Evolutionary conservation across 2,888 invertebrate genomes (phyloP), one percentile per base, ranked within the genome.

Genomic region (Steinernema carpocapsae): DNA sequence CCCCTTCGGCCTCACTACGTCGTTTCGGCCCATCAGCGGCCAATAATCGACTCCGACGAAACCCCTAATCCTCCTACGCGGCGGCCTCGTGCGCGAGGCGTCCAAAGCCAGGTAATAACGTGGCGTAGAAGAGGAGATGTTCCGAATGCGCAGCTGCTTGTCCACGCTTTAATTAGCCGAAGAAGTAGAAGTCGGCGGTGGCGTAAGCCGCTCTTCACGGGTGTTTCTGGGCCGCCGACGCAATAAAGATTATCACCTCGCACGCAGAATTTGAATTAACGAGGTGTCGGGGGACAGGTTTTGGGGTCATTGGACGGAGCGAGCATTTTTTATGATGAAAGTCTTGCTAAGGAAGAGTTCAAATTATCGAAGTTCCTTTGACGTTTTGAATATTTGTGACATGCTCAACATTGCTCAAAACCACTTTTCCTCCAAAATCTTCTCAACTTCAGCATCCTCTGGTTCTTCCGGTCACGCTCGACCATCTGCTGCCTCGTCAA

Each of bases 91-190:
- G n/a, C 24, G 56, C 26, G 56, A 19, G n/a, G 48, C 48, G n/a
- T n/a, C 52, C 64, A 64, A 64, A 64, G 22, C 64, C 64, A 64
- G 64, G 64, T 64, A 64, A 32, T 64, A 64, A 64, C 64, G 32
- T 14, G 56, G n/a, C n/a, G n/a, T n/a, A 3, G 37, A 10, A 37
- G 37, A 37, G 37, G 37, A 37, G 64, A 29, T 64, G 32, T 64
- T 32, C 64, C 64, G 64, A 29, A 32, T 32, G 26, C 4, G 17
- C 64, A 64, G 64, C 64, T 64, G 64, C 32, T 29, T 64, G 29
- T 7, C 56, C 24, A 64, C 64, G 26, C 64, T 64, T 64, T 64
- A 64, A 64, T 64, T 64, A 64, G 14, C 32, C 3, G 29, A n/a
- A 19, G 26, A 26, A 14, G 29, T 32, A 32, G 29, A 32, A 64